Base-by-base conservation (phyloP, 2,113 vertebrate genomes). In the Corythornis madagascariensis region DNA sequence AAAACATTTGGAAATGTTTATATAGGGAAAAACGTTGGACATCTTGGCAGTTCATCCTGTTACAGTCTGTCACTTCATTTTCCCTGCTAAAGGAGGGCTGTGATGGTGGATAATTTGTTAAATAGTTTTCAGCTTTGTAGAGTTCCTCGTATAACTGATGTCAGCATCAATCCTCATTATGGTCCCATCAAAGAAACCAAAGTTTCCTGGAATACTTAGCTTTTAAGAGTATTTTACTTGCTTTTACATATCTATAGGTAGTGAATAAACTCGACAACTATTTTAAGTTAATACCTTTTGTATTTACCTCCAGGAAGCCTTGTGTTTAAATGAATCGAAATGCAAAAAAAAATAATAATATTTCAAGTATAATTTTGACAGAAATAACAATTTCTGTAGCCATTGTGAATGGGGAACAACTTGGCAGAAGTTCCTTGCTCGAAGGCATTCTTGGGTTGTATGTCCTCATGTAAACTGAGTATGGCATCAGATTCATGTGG, bases 351-450 rank as follows among this genome's bases (percentile, higher is more conserved):
- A 38, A 38, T 38, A 38, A 38, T 38, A 38, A 11, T 53, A 43
- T 81, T 87, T 7, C 52, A 24, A 67, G 16, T 60, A 2, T 6
- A 28, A 9, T 83, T 86, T 89, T 70, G 47, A 47, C 59, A n/a
- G 19, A 59, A 59, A 26, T 55, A 63, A 55, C 21, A 79, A 55
- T 63, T 73, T 71, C 60, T 79, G 75, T 75, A 59, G 69, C 47
- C 64, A 29, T 3, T 8, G 19, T 55, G 31, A 79, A n/a, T 5
- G 24, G 38, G 86, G 47, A 91, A 55, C 3, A 25, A 20, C 28
- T 93, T 88, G 83, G 64, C 82, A 89, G 75, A 83, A 76, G 16
- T 59, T 88, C 31, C 33, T 92, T 86, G 25, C 69, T 71, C 24
- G 24, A 43, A 70, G 70, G 26, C 26, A 64, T 88, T 94, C 59